These are phyloP conservation scores for Lycocorax pyrrhopterus DNA, from an alignment of 2,113 vertebrate genomes.

Conservation along the genomic window DNA sequence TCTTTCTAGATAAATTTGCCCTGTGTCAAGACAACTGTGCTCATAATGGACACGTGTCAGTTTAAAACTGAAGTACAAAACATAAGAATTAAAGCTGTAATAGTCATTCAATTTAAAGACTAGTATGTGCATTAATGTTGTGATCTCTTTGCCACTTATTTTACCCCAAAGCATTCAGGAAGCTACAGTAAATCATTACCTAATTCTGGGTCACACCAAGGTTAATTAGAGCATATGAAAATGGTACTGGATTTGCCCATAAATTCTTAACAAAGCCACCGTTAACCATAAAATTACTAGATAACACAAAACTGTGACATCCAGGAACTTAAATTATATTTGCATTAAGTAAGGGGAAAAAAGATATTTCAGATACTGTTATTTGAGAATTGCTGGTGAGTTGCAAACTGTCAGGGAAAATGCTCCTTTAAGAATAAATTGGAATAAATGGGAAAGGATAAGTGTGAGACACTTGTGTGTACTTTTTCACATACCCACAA, in stretches of 20 bases:
- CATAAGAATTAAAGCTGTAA: background rate
- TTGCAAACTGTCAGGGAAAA: background rate
- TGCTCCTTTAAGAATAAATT: background rate
- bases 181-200: background rate
- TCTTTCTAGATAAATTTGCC: background rate
- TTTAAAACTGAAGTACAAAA: background rate
- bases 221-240: constrained; percentile 2
- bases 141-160: background rate
- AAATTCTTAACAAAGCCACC: background rate
- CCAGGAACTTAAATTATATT: background rate
- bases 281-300: background rate
- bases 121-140: background rate
- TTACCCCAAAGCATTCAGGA: background rate
- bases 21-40: background rate
- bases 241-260: background rate
- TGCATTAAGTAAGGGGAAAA: background rate
- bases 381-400: background rate
- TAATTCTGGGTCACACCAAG: background rate
- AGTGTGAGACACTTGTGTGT: background rate
- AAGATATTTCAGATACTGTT: background rate
- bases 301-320: background rate
- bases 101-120: background rate
- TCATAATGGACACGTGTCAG: background rate
- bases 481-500: background rate
- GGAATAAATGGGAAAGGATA: background rate